These are phyloP conservation scores for Parasteatoda tepidariorum DNA, from an alignment of 1,140 invertebrate species.

Conservation along the genomic window DNA sequence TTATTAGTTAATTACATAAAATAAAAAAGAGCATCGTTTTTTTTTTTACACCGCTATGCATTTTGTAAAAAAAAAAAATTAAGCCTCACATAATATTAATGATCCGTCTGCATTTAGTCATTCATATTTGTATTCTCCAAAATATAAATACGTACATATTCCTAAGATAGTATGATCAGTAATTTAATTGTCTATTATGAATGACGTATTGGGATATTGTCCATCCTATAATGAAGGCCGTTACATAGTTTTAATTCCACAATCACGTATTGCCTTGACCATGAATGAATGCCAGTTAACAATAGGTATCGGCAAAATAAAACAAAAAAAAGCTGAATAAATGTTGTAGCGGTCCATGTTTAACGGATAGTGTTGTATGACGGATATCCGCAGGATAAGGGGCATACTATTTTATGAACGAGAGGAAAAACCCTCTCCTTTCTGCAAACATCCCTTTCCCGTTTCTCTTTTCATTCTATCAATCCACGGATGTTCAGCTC, in stretches of 20 bases:
- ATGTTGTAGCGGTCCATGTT: not conserved
- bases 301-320: slow-evolving; percentile 6
- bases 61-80: too few relatives aligned
- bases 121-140: too few relatives aligned
- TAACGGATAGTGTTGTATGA: not conserved
- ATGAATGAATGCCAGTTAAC: slow-evolving; percentile 29
- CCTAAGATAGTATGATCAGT: too few relatives aligned
- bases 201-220: too few relatives aligned
- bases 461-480: not conserved
- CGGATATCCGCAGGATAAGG: slow-evolving; percentile 56
- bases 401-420: slow-evolving; percentile 8
- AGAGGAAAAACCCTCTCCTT: not conserved
- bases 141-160: too few relatives aligned
- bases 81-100: too few relatives aligned
- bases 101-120: too few relatives aligned
- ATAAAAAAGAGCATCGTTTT: too few relatives aligned
- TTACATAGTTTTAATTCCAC: not conserved
- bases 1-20: too few relatives aligned
- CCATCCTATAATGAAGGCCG: not conserved
- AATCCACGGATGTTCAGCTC: not conserved
- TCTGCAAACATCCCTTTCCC: slow-evolving; percentile 20
- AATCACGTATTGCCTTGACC: slow-evolving; percentile 13
- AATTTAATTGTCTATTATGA: too few relatives aligned
- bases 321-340: slow-evolving; percentile 9
- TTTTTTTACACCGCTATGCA: too few relatives aligned